phyloP scores from a whole-genome alignment of 2,113 vertebrate species.

The Phyllopteryx taeniolatus region DNA sequence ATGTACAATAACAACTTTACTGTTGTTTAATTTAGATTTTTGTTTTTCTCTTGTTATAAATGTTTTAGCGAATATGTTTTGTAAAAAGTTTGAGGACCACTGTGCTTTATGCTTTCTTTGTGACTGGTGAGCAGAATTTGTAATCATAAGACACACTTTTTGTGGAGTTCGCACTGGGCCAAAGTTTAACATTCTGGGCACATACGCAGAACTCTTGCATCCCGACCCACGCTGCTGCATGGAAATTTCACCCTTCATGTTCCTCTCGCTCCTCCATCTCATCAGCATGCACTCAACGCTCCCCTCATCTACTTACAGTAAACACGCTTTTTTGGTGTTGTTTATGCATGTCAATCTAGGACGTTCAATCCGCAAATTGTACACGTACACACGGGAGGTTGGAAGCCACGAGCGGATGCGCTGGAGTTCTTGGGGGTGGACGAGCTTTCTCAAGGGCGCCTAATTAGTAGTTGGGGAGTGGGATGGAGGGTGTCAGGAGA shows the following conservation, averaged over 20 bases:
- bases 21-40: too few species aligned
- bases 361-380: slow-evolving; percentile 14
- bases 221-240: slow-evolving; percentile 26
- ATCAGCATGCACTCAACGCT: background rate
- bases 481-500: slow-evolving; percentile 40
- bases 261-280: background rate
- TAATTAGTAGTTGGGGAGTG: slow-evolving; percentile 54
- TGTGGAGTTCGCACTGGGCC: background rate
- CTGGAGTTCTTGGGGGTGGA: slow-evolving; percentile 39
- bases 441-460: slow-evolving; percentile 60
- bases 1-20: too few species aligned
- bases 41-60: too few species aligned
- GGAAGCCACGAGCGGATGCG: slow-evolving; percentile 19
- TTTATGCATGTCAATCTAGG: slow-evolving; percentile 26
- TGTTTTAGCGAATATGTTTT: too few species aligned
- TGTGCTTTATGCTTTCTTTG: background rate
- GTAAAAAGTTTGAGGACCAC: too few species aligned
- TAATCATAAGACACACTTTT: background rate
- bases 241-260: slow-evolving; percentile 36
- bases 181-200: slow-evolving; percentile 32
- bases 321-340: slow-evolving; percentile 17
- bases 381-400: slow-evolving; percentile 34
- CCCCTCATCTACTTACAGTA: background rate
- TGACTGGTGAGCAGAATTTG: background rate
- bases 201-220: slow-evolving; percentile 16